Conservation (phyloP, 2,113 vertebrate species). For the Xenus cinereus region DNA sequence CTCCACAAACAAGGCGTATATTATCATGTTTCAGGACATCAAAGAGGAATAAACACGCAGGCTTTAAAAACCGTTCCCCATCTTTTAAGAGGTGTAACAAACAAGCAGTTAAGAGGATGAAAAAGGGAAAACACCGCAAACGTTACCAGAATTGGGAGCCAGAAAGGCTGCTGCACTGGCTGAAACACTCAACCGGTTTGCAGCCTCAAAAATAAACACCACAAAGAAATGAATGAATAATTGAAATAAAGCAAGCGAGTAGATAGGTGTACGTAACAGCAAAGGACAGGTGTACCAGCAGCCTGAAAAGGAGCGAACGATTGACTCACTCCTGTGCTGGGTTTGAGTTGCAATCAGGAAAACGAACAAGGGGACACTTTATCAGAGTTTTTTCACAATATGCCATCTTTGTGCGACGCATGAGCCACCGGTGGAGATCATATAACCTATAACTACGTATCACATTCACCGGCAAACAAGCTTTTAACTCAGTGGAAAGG, state of each 20-base stretch:
- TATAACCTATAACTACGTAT: background rate
- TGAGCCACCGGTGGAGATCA: background rate
- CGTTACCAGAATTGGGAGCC: background rate
- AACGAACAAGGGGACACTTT: slow-evolving; percentile 35
- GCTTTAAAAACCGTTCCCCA: slow-evolving; percentile 8
- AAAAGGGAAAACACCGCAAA: background rate
- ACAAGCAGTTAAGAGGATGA: background rate
- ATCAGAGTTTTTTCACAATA: background rate
- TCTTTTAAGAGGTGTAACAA: slow-evolving; percentile 21
- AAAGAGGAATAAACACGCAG: background rate
- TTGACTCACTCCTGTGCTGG: background rate
- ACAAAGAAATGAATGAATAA: background rate
- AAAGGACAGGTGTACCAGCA: background rate
- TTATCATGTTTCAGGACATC: background rate
- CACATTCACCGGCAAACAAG: slow-evolving; percentile 20
- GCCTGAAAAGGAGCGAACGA: background rate
- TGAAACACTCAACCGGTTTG: background rate
- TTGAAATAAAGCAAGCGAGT: background rate
- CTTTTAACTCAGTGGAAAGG: slow-evolving; percentile 26
- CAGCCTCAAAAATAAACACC: background rate
- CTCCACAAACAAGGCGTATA: background rate
- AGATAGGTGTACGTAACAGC: background rate
- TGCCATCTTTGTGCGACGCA: background rate
- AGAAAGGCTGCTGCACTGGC: background rate
- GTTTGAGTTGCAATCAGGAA: background rate